Evolutionary conservation across 2,113 vertebrate species (phyloP).

Genomic region (Dromaius novaehollandiae): DNA sequence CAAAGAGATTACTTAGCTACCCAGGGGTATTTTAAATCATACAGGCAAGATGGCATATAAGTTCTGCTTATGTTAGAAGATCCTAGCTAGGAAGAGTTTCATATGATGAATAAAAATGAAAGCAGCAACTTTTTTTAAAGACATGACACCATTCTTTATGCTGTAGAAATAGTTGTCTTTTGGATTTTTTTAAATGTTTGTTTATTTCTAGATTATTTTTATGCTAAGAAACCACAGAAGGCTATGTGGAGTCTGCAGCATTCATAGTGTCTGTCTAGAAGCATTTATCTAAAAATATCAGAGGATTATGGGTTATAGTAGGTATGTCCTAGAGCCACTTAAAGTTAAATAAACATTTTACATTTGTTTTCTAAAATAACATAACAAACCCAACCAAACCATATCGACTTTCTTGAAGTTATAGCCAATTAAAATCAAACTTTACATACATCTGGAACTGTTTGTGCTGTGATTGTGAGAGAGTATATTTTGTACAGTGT

Average conservation of each 20-base stretch:
- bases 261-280: conserved; percentile 37
- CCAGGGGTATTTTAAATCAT: background rate
- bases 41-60: background rate
- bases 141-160: conserved; percentile 1
- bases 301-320: conserved; percentile 47
- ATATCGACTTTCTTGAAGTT: background rate
- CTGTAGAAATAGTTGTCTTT: conserved; percentile 10
- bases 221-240: conserved; percentile 43
- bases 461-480: background rate
- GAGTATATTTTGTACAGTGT: background rate
- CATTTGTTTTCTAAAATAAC: conserved; percentile 35
- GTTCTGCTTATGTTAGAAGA: background rate
- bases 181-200: background rate
- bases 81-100: conserved; percentile 22
- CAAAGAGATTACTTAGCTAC: background rate
- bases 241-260: background rate
- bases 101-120: conserved; percentile 18
- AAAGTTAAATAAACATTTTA: conserved; percentile 22
- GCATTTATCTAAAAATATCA: conserved; percentile 49
- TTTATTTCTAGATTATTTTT: conserved; percentile 53
- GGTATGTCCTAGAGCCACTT: background rate
- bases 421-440: background rate
- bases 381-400: background rate
- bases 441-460: background rate
- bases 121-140: conserved; percentile 27